A percentile compares a stretch with the other conserved stretches of the same genome.
Conservation (phyloP, 2,113 vertebrate genomes). For the Podiceps cristatus region DNA sequence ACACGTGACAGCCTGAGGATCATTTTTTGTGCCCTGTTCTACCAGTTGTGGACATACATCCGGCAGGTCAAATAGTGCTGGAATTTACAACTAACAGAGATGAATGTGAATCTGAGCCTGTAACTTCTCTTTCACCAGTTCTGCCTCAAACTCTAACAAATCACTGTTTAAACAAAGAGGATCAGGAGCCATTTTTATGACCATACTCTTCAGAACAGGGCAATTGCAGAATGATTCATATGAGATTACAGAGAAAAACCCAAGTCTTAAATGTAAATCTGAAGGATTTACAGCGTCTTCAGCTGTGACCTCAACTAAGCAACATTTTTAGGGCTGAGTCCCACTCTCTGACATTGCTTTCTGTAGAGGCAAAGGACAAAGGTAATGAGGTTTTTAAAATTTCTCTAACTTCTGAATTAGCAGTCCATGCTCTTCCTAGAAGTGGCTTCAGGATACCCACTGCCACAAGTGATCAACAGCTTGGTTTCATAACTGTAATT, state of each 20-base stretch:
- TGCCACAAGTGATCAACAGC: neutral
- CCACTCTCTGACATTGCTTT: neutral
- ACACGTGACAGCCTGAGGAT: neutral
- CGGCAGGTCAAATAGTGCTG: neutral
- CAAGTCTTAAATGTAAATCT: neutral
- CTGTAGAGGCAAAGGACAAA: neutral
- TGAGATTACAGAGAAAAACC: neutral
- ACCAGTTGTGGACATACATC: neutral
- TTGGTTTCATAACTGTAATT: neutral
- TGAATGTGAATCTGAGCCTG: neutral
- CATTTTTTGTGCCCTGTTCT: accelerated
- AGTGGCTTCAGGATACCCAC: neutral
- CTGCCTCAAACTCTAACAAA: neutral
- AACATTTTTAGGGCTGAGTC: neutral
- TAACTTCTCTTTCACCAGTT: neutral
- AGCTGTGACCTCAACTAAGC: neutral
- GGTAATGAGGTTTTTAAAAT: neutral
- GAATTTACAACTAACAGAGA: neutral
- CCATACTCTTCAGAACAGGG: neutral
- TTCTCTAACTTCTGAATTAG: neutral
- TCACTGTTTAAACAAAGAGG: neutral
- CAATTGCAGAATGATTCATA: neutral
- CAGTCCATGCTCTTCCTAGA: neutral
- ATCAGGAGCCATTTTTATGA: neutral
- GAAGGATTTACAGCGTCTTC: neutral